Percentiles rank a stretch among this genome's conserved stretches.
Conservation (phyloP, 2,797 vertebrate species). For the Scarus forsteni region DNA sequence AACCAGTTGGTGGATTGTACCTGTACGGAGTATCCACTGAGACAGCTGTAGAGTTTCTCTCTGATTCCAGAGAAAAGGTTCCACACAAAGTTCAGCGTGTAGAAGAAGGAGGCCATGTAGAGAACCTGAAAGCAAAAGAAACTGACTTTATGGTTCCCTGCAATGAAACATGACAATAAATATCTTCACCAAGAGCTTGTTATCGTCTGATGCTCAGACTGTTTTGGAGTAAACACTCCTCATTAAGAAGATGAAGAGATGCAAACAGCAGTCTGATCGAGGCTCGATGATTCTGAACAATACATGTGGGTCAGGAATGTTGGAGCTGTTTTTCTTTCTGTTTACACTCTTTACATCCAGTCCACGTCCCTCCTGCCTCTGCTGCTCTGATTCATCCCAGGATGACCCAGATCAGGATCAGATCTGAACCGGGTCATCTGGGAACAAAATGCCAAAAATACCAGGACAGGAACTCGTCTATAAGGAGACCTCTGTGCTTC, state of each 20-base stretch:
- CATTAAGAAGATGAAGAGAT: neutral
- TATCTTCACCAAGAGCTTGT: no score
- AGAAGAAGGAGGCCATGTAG: slow-evolving; percentile 90
- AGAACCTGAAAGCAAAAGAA: slow-evolving; percentile 81
- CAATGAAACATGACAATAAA: no score
- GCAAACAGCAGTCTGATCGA: neutral
- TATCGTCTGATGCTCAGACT: no score
- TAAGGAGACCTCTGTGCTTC: neutral
- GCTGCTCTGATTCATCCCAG: slow-evolving; percentile 50
- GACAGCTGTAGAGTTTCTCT: slow-evolving; percentile 80
- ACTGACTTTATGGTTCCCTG: no score
- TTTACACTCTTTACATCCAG: slow-evolving; percentile 4
- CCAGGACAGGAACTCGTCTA: neutral
- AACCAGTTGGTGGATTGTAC: slow-evolving; percentile 56
- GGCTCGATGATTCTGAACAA: slow-evolving; percentile 18
- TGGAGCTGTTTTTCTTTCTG: slow-evolving; percentile 13
- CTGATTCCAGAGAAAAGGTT: slow-evolving; percentile 85
- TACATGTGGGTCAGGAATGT: slow-evolving; percentile 61
- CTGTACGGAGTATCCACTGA: slow-evolving; percentile 73
- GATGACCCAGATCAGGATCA: slow-evolving; percentile 50
- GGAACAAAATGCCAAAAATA: neutral
- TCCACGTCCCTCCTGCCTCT: slow-evolving; percentile 26
- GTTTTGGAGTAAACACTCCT: neutral
- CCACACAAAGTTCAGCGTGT: slow-evolving; percentile 90
- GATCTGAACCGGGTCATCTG: neutral